A percentile compares a stretch with the other conserved stretches of the same genome.
Evolutionary conservation across 2,888 invertebrate genomes (phyloP).

Genomic region (Stictocephala bisonia): DNA sequence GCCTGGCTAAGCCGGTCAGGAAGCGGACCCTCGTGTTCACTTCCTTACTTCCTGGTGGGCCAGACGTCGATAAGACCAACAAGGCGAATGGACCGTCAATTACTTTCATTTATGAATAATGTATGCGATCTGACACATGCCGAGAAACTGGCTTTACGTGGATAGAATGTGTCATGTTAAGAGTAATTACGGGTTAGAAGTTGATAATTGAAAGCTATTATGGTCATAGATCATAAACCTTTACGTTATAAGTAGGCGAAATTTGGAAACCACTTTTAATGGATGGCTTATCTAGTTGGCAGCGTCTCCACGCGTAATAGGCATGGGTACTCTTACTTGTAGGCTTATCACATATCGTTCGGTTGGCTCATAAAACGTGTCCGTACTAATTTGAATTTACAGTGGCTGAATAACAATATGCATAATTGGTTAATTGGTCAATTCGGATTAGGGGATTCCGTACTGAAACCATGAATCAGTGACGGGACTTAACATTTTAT

Average conservation of each 20-base stretch:
- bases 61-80: constrained; percentile 7
- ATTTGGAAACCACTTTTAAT: constrained; percentile 14
- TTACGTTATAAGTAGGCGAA: constrained; percentile 12
- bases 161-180: too few species aligned
- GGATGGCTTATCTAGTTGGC: constrained; percentile 7
- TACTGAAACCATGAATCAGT: too few species aligned
- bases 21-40: constrained; percentile 8
- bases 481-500: too few species aligned
- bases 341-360: too few species aligned
- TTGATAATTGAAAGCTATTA: constrained; percentile 33
- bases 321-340: too few species aligned
- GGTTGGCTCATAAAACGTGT: constrained; percentile 21
- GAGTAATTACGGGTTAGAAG: too few species aligned
- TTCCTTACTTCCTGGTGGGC: not conserved
- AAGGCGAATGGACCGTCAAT: constrained; percentile 2
- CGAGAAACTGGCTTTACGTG: too few species aligned
- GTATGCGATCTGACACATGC: constrained; percentile 20
- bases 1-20: too few species aligned
- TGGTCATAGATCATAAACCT: constrained; percentile 18
- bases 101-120: constrained; percentile 21
- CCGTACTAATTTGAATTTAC: constrained; percentile 19
- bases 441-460: constrained; percentile 23
- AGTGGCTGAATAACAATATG: constrained; percentile 11
- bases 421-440: constrained; percentile 29
- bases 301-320: constrained; percentile 7